phyloP scores from a whole-genome alignment of 2,113 vertebrate species.

The Thunnus maccoyii region DNA sequence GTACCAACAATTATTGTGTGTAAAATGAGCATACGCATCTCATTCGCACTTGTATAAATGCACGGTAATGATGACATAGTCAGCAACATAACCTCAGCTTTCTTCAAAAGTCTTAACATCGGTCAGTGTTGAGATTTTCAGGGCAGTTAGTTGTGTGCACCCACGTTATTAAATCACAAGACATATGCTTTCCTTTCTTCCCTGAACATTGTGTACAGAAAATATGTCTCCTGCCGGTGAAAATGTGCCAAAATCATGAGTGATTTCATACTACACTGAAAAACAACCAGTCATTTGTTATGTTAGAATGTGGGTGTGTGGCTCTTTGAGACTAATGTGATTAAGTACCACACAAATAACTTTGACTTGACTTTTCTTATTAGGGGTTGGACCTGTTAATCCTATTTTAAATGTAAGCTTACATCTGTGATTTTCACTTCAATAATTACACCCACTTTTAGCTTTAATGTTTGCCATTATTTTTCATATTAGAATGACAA shows the following conservation, averaged over 20 bases:
- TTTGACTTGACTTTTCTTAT: conserved; percentile 39
- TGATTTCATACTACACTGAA: conserved; percentile 25
- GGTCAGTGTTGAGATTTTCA: background rate
- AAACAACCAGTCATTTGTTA: conserved; percentile 32
- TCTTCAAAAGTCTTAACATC: background rate
- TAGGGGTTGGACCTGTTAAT: conserved; percentile 46
- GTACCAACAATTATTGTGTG: background rate
- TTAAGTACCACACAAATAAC: conserved; percentile 41
- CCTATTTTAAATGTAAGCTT: conserved; percentile 43
- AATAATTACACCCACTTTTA: conserved; percentile 28
- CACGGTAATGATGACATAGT: background rate
- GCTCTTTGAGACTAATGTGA: conserved; percentile 47
- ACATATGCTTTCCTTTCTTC: background rate
- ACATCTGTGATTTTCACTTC: conserved; percentile 20
- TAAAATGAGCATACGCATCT: background rate
- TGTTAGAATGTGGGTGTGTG: conserved; percentile 48
- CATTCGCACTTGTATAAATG: conserved; percentile 14
- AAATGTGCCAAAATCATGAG: conserved; percentile 11
- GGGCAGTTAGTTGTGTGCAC: conserved; percentile 11
- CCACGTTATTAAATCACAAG: background rate
- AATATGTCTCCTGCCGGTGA: conserved; percentile 13
- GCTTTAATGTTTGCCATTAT: background rate
- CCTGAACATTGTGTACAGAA: background rate
- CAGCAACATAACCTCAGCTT: background rate
- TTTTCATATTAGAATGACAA: background rate